Percentiles rank a stretch among this genome's conserved stretches.
These are phyloP conservation scores for Glareola pratincola DNA, from an alignment of 2,113 vertebrate genomes.

Conservation along the genomic window DNA sequence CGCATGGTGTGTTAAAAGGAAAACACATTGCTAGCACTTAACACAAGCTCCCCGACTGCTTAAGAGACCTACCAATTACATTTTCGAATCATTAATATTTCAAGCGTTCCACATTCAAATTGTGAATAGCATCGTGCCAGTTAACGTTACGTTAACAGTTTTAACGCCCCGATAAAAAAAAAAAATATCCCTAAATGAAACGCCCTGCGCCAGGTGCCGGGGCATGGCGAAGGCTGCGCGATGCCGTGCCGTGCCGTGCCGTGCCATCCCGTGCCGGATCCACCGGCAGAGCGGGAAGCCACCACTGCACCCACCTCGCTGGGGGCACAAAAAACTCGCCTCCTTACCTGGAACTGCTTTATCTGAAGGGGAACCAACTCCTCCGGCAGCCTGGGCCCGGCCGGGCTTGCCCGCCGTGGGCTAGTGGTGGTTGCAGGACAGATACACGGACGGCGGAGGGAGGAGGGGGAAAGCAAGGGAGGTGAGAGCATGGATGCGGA, in stretches of 20 bases:
- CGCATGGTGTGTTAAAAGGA: slow-evolving; percentile 66
- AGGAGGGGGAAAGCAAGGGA: not conserved
- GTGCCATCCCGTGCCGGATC: not conserved
- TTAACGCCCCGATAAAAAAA: not conserved
- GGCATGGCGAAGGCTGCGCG: not conserved
- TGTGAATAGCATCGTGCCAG: slow-evolving; percentile 57
- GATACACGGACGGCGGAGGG: accelerated
- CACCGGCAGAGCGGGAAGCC: not conserved
- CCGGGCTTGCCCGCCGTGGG: not conserved
- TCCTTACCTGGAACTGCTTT: slow-evolving; percentile 47
- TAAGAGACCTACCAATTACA: slow-evolving; percentile 75
- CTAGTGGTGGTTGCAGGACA: not conserved
- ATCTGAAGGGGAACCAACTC: slow-evolving; percentile 45
- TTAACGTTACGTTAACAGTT: not conserved
- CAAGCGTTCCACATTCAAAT: slow-evolving; percentile 66
- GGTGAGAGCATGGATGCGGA: not conserved
- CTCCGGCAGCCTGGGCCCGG: slow-evolving; percentile 26
- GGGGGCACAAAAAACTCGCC: not conserved
- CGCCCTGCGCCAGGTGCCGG: not conserved
- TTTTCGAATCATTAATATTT: slow-evolving; percentile 76
- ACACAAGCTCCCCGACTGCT: slow-evolving; percentile 66
- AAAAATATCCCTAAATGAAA: not conserved
- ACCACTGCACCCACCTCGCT: not conserved
- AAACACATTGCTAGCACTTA: slow-evolving; percentile 71
- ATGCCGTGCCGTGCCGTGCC: not conserved